Conservation (phyloP, 1,140 invertebrate genomes). For the Brachionus rubens region DNA sequence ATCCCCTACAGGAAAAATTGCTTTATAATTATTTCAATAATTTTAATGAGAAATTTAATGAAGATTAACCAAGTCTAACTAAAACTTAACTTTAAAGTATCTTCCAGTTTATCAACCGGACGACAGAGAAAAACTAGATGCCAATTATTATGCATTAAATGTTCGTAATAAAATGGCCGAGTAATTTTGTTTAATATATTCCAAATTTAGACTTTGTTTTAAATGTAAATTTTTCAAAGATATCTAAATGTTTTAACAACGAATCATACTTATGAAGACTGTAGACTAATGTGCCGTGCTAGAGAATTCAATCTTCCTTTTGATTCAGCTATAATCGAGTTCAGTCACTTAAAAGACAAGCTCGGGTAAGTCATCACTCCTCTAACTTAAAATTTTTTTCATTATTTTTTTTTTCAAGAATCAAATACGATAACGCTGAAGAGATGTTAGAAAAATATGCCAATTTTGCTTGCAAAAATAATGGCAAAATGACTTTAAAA, state of each 20-base stretch:
- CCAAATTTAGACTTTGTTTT: neutral
- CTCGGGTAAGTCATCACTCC: constrained; percentile 51
- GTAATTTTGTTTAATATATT: constrained; percentile 64
- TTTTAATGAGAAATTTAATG: too few species aligned
- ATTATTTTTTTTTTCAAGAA: constrained; percentile 49
- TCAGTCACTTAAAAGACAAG: constrained; percentile 68
- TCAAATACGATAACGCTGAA: constrained; percentile 52
- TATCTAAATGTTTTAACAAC: constrained; percentile 75
- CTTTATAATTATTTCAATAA: too few species aligned
- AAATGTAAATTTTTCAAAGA: constrained; percentile 60
- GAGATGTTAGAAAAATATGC: constrained; percentile 54
- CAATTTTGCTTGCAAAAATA: constrained; percentile 56
- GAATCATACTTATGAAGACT: constrained; percentile 90
- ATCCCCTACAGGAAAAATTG: too few species aligned
- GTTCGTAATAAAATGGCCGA: constrained; percentile 84
- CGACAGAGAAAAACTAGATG: constrained; percentile 78
- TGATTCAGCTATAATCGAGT: constrained; percentile 71
- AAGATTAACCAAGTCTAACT: too few species aligned
- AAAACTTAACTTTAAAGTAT: constrained; percentile 67
- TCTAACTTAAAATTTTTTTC: neutral
- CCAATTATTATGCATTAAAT: constrained; percentile 83
- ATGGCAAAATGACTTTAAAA: constrained; percentile 63
- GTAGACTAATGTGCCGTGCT: constrained; percentile 75
- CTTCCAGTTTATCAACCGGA: constrained; percentile 84
- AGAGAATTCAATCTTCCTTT: constrained; percentile 75